These are phyloP conservation scores for Biston betularia DNA, from an alignment of 2,888 invertebrate species.

Conservation along the genomic window DNA sequence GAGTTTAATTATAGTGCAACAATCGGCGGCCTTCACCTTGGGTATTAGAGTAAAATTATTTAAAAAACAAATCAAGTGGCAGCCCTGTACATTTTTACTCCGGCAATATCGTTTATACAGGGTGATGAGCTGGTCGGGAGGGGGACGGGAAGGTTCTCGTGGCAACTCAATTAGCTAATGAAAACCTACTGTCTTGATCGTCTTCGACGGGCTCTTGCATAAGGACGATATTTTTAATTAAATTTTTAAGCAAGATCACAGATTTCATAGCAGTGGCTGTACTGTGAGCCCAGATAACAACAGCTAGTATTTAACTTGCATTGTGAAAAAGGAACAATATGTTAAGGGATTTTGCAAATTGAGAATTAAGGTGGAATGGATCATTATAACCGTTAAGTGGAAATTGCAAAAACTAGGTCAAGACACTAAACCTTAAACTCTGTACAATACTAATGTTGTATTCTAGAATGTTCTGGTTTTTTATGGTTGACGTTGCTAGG, in stretches of 20 bases:
- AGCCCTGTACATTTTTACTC: conserved; percentile 61
- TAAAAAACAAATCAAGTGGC: conserved; percentile 32
- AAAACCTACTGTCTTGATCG: conserved; percentile 73
- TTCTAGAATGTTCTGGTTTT: too few relatives aligned
- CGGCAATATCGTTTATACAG: conserved; percentile 65
- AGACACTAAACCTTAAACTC: too few relatives aligned
- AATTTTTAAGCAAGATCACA: conserved; percentile 30
- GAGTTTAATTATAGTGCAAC: too few relatives aligned
- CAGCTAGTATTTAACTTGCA: neutral
- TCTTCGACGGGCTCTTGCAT: conserved; percentile 54
- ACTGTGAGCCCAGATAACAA: neutral
- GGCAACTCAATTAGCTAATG: conserved; percentile 82
- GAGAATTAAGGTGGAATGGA: too few relatives aligned
- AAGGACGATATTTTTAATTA: conserved; percentile 41
- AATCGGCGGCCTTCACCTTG: too few relatives aligned
- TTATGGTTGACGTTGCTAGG: too few relatives aligned
- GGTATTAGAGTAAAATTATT: neutral
- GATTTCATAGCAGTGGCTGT: neutral
- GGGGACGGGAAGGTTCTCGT: conserved; percentile 13
- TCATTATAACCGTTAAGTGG: too few relatives aligned
- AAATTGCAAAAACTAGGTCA: too few relatives aligned
- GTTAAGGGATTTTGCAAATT: neutral
- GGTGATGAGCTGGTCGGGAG: conserved; percentile 56
- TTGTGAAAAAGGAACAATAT: neutral
- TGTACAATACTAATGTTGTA: too few relatives aligned